These are phyloP conservation scores for Cataglyphis altisquamis DNA, from an alignment of 2,888 invertebrate species.

Conservation along the genomic window DNA sequence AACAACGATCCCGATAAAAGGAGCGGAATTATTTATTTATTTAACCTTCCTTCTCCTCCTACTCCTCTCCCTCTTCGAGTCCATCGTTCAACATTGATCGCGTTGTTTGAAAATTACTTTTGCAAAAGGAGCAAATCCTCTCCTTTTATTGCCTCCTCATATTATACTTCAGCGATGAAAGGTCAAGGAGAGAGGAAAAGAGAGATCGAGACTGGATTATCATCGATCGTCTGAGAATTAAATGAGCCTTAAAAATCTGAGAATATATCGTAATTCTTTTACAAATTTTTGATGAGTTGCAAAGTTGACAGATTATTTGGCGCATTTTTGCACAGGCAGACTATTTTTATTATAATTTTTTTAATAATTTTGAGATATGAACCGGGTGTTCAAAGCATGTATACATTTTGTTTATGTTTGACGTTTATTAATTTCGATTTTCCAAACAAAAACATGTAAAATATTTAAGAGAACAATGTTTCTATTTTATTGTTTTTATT, in stretches of 20 bases:
- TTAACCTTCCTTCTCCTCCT: constrained; percentile 15
- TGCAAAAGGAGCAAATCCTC: constrained; percentile 47
- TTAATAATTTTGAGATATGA: background rate
- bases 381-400: background rate
- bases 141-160: constrained; percentile 54
- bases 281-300: background rate
- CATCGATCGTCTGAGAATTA: constrained; percentile 11
- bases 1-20: constrained; percentile 35
- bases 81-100: constrained; percentile 44
- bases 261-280: constrained; percentile 12
- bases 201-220: constrained; percentile 60
- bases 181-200: constrained; percentile 59
- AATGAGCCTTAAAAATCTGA: constrained; percentile 14
- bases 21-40: constrained; percentile 55
- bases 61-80: background rate
- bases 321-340: background rate
- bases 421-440: background rate
- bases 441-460: background rate
- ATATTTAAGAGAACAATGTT: background rate
- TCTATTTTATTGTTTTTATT: background rate
- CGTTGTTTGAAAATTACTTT: constrained; percentile 48
- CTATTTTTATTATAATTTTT: background rate
- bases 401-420: background rate
- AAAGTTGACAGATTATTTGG: background rate
- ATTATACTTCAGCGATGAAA: constrained; percentile 49